phyloP scores from a whole-genome alignment of 2,113 vertebrate genomes.

The Tupaia chinensis region DNA sequence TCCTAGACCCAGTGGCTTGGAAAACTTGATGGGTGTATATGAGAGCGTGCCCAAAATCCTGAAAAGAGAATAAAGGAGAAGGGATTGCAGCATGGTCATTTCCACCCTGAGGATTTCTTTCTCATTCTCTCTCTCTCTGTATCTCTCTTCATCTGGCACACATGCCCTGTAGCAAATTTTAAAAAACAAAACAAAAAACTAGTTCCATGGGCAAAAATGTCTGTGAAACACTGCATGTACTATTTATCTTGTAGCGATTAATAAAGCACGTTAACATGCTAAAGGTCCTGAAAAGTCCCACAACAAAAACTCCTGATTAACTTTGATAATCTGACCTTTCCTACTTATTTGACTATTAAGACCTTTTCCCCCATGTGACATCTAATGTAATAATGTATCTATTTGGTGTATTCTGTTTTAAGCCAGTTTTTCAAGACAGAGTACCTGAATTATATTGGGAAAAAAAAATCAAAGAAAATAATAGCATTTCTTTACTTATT shows the following conservation, averaged over 20 bases:
- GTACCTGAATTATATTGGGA: background rate
- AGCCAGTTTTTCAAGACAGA: background rate
- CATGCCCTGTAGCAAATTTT: no score
- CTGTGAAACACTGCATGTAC: background rate
- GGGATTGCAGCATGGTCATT: no score
- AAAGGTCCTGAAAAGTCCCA: background rate
- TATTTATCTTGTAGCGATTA: background rate
- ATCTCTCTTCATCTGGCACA: no score
- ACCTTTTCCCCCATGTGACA: background rate
- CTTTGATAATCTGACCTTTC: slow-evolving; percentile 3
- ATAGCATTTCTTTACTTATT: background rate
- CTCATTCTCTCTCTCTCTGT: no score
- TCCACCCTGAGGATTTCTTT: no score
- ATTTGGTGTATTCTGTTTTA: slow-evolving; percentile 22
- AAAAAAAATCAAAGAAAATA: slow-evolving; percentile 13
- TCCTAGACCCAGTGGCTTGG: no score
- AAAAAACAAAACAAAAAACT: background rate
- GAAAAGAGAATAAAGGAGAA: no score
- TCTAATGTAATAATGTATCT: background rate
- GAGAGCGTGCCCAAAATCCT: no score
- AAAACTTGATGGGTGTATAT: no score
- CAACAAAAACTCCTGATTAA: background rate
- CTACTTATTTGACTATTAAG: slow-evolving; percentile 1
- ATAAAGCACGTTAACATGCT: background rate
- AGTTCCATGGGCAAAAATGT: background rate